phyloP scores from a whole-genome alignment of 1,140 invertebrate species.

The Drosophila grimshawi region DNA sequence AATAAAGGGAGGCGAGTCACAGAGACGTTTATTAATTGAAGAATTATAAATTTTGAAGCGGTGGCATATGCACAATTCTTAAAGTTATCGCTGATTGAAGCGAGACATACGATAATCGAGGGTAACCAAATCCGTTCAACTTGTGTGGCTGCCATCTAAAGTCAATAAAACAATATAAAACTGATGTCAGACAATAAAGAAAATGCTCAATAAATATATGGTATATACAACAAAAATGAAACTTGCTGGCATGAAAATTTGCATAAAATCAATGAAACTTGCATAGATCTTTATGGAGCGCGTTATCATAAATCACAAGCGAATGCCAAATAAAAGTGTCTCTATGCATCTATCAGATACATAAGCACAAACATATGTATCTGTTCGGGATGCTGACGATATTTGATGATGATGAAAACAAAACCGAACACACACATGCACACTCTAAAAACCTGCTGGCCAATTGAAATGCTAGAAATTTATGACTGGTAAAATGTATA shows the following conservation, averaged over 20 bases:
- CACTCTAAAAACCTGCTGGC: constrained; percentile 35
- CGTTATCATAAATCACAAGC: constrained; percentile 75
- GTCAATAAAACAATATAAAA: constrained; percentile 72
- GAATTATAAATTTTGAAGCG: constrained; percentile 65
- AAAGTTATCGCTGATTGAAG: constrained; percentile 19
- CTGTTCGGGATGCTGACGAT: constrained; percentile 50
- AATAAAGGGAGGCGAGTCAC: constrained; percentile 26
- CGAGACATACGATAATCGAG: constrained; percentile 11
- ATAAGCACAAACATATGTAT: constrained; percentile 31
- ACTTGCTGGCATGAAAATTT: constrained; percentile 53
- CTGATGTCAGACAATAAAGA: constrained; percentile 45
- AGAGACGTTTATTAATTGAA: constrained; percentile 74
- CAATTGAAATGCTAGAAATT: constrained; percentile 74
- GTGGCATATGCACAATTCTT: constrained; percentile 43
- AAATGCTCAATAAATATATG: constrained; percentile 72
- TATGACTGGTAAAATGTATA: constrained; percentile 49
- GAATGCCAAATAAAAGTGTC: constrained; percentile 70
- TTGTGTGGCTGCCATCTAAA: constrained; percentile 65
- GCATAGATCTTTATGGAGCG: constrained; percentile 60
- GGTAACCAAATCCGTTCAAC: constrained; percentile 62
- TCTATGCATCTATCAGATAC: constrained; percentile 60
- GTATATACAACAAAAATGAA: constrained; percentile 35
- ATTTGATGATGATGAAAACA: constrained; percentile 69
- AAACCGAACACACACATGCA: constrained; percentile 42
- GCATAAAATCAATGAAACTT: constrained; percentile 76